Percentiles rank a stretch among this genome's conserved stretches.
Evolutionary conservation across 2,113 vertebrate genomes (phyloP).

Genomic region (Neodon shergylaensis): DNA sequence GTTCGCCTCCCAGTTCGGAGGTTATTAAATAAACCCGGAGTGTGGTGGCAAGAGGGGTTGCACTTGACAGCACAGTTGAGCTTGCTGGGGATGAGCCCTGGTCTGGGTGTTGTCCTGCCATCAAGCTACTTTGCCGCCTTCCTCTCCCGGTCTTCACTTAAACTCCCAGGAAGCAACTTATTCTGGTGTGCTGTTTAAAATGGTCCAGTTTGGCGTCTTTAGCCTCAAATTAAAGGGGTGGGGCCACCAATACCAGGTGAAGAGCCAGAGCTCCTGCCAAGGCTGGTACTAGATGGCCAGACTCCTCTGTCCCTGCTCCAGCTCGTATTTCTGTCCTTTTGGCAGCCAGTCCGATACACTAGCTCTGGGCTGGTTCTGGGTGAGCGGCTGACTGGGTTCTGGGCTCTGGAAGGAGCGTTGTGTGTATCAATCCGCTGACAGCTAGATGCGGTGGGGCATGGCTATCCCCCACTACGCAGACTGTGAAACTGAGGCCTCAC

Average conservation of each 20-base stretch:
- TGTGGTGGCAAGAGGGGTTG: neutral
- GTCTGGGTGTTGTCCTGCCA: constrained; percentile 75
- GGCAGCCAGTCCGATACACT: neutral
- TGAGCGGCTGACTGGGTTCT: neutral
- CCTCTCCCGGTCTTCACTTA: neutral
- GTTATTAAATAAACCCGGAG: constrained; percentile 70
- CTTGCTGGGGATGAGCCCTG: constrained; percentile 48
- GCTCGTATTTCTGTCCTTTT: neutral
- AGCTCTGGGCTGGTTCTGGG: neutral
- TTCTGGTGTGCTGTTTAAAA: constrained; percentile 78
- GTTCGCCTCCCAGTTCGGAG: constrained; percentile 72
- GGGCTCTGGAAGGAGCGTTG: neutral
- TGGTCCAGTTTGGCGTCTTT: constrained; percentile 74
- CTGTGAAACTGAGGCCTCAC: neutral
- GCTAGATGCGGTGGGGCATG: fast-evolving
- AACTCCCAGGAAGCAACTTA: constrained; percentile 84
- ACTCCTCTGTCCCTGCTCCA: neutral
- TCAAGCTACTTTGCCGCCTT: constrained; percentile 63
- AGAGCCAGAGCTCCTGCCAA: neutral
- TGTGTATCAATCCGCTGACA: fast-evolving
- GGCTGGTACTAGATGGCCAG: neutral
- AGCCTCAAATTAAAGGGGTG: constrained; percentile 48
- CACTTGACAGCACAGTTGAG: constrained; percentile 2
- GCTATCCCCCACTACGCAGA: neutral
- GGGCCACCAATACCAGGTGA: neutral